These are phyloP conservation scores for Xiphydria camelus DNA, from an alignment of 2,888 invertebrate species.

Conservation along the genomic window DNA sequence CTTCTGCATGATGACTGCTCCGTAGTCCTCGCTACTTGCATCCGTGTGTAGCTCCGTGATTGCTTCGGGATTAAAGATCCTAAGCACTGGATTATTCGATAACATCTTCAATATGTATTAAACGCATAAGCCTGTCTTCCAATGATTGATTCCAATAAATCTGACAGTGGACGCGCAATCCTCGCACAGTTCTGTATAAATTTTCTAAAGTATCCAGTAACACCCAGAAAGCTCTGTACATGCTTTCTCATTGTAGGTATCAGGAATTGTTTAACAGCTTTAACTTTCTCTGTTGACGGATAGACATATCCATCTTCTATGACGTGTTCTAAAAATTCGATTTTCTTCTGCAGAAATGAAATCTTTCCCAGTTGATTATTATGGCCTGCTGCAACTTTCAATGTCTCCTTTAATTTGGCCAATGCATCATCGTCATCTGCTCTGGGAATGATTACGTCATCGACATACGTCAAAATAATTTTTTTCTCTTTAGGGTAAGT, in stretches of 20 bases:
- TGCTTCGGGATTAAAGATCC: slow-evolving; percentile 7
- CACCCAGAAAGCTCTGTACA: slow-evolving; percentile 38
- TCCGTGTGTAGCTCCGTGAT: slow-evolving; percentile 10
- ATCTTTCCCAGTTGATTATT: too few species aligned
- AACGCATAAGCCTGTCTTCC: slow-evolving; percentile 4
- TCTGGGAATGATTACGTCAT: too few species aligned
- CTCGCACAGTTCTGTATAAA: slow-evolving; percentile 38
- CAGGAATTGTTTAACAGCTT: slow-evolving; percentile 30
- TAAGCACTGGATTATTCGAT: slow-evolving; percentile 7
- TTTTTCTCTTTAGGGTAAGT: too few species aligned
- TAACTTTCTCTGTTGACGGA: slow-evolving; percentile 29
- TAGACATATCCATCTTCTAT: slow-evolving; percentile 27
- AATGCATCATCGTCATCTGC: too few species aligned
- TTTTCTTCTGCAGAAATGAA: too few species aligned
- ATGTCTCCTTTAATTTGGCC: too few species aligned
- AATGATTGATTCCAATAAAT: slow-evolving; percentile 20
- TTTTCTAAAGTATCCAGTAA: slow-evolving; percentile 43
- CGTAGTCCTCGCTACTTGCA: slow-evolving; percentile 12
- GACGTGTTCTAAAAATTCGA: too few species aligned
- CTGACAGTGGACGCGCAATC: slow-evolving; percentile 41
- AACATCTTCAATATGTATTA: slow-evolving; percentile 1
- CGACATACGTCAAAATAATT: too few species aligned
- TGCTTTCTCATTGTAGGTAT: slow-evolving; percentile 29
- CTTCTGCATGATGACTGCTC: slow-evolving; percentile 9
- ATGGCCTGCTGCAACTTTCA: too few species aligned